Percentiles rank a stretch among this genome's conserved stretches.
Conservation (phyloP, 2,113 vertebrate species). For the Crotalus horridus region DNA sequence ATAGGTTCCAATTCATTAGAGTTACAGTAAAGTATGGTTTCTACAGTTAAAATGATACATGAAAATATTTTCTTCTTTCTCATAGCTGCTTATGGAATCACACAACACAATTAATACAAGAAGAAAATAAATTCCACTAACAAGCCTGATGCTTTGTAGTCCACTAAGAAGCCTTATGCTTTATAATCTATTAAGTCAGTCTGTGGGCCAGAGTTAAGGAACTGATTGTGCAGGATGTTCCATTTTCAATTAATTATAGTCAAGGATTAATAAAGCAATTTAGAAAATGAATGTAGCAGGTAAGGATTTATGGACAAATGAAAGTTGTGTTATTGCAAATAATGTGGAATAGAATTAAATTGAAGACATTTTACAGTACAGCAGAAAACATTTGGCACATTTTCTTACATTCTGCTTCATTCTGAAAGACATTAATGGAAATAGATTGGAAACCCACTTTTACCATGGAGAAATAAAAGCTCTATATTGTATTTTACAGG, state of each 20-base stretch:
- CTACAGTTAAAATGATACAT: slow-evolving; percentile 28
- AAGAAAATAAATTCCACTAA: slow-evolving; percentile 59
- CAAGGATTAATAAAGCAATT: slow-evolving; percentile 67
- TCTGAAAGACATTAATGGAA: slow-evolving; percentile 36
- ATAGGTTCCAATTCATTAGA: slow-evolving; percentile 26
- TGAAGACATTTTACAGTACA: slow-evolving; percentile 44
- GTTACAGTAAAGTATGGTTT: slow-evolving; percentile 41
- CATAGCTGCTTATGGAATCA: slow-evolving; percentile 15
- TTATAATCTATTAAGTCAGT: slow-evolving; percentile 53
- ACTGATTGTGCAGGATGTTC: slow-evolving; percentile 53
- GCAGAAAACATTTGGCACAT: slow-evolving; percentile 30
- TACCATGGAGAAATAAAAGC: slow-evolving; percentile 29
- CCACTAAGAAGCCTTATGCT: slow-evolving; percentile 50
- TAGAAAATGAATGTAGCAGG: slow-evolving; percentile 55
- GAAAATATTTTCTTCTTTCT: slow-evolving; percentile 28
- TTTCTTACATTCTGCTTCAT: slow-evolving; percentile 52
- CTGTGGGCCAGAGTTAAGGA: slow-evolving; percentile 61
- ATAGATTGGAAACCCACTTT: slow-evolving; percentile 21
- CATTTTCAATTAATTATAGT: slow-evolving; percentile 65
- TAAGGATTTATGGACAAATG: slow-evolving; percentile 60
- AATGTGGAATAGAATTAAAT: slow-evolving; percentile 56
- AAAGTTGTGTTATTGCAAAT: slow-evolving; percentile 62
- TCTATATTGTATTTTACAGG: background rate
- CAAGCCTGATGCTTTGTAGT: slow-evolving; percentile 52
- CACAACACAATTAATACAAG: slow-evolving; percentile 26